Evolutionary conservation across 1,140 invertebrate genomes (phyloP).

Genomic region (Nixonia krombeini): DNA sequence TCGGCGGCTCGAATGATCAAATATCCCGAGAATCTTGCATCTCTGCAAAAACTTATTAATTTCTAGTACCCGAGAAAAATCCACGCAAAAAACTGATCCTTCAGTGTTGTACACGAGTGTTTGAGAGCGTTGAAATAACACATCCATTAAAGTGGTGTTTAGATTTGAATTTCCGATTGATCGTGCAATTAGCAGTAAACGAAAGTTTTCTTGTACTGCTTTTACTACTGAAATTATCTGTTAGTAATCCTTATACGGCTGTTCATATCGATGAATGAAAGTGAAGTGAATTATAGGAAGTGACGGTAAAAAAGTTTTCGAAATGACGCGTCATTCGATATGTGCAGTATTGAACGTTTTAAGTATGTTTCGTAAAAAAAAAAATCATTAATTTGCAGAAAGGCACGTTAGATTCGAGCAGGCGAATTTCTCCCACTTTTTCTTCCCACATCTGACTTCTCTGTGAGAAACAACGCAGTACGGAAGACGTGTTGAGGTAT

Average conservation of each 20-base stretch:
- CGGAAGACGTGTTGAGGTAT: background rate
- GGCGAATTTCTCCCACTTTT: background rate
- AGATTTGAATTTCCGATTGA: background rate
- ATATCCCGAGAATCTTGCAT: constrained; percentile 11
- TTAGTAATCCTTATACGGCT: background rate
- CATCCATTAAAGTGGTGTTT: background rate
- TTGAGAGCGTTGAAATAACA: background rate
- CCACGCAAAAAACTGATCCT: no score
- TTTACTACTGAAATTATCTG: no score
- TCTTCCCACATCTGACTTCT: background rate
- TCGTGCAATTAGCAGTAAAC: background rate
- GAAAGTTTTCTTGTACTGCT: constrained; percentile 5
- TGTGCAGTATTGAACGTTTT: background rate
- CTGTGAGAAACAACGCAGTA: background rate
- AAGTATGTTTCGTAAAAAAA: background rate
- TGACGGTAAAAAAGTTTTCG: background rate
- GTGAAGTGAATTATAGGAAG: background rate
- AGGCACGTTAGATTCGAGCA: background rate
- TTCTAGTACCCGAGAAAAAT: constrained; percentile 29
- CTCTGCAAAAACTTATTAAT: constrained; percentile 20
- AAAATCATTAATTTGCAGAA: background rate
- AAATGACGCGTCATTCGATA: background rate
- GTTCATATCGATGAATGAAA: constrained; percentile 6
- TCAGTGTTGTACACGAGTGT: no score
- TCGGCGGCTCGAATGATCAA: background rate